These are phyloP conservation scores for Thymelicus sylvestris DNA, from an alignment of 2,888 invertebrate species.

Conservation along the genomic window DNA sequence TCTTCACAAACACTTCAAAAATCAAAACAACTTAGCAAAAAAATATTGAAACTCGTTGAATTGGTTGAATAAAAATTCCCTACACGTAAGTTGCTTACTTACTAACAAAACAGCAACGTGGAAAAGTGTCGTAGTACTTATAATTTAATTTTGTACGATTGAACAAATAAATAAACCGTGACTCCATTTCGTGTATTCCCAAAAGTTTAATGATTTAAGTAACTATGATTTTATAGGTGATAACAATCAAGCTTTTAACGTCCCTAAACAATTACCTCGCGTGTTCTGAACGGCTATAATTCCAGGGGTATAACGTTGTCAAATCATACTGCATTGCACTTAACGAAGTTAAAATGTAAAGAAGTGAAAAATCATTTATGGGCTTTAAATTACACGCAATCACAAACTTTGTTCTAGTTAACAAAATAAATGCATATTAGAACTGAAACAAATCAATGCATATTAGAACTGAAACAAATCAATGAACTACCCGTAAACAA, in stretches of 20 bases:
- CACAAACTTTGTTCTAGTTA: background rate
- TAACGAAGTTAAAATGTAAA: background rate
- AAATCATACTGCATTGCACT: conserved; percentile 20
- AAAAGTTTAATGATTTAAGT: background rate
- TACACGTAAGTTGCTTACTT: no score
- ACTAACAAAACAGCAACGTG: no score
- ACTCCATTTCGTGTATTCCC: background rate
- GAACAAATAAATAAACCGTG: background rate
- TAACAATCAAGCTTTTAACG: conserved; percentile 28
- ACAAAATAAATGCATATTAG: no score
- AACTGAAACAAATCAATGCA: no score
- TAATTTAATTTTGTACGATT: background rate
- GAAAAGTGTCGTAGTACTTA: background rate
- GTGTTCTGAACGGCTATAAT: conserved; percentile 16
- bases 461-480: no score
- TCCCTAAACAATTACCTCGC: conserved; percentile 10
- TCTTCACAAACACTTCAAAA: no score
- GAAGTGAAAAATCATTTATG: background rate
- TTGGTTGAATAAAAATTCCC: no score
- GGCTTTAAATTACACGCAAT: background rate
- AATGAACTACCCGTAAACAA: no score
- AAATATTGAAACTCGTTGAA: no score
- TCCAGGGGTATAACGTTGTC: conserved; percentile 26
- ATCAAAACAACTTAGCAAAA: no score
- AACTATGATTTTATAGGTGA: conserved; percentile 25